Base-by-base conservation (phyloP, 2,888 invertebrate species). In the Ophion costatus region DNA sequence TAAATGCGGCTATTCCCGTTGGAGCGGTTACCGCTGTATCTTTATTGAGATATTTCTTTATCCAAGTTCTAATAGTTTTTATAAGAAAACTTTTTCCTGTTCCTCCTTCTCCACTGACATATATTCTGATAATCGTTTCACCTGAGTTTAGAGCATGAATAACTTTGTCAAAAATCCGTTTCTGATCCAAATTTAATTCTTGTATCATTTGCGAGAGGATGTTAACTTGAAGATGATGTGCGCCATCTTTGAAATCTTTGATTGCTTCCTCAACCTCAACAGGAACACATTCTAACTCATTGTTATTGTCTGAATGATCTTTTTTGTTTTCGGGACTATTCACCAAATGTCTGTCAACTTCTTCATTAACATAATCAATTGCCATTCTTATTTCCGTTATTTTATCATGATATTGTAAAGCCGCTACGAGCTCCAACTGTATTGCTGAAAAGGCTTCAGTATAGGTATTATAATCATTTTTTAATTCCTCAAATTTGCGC, bases 41-140 rank as follows among this genome's bases (percentile, higher is more conserved):
- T 87, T 90, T 90, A 9, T 83, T 56, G n/a, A 90, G 80, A 42
- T 75, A n/a, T 45, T 85, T 86, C 81, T 90, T 89, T 20, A 89
- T 87, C 89, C 89, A 91, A 24, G 80, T 71, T 86, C 88, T 87
- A 6, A 91, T 75, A 17, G 87, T 89, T 85, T 92, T 88, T 64
- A 91, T 92, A 69, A 91, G 80, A 87, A 80, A 91, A 85, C 90
- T 91, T 81, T 92, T 91, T 7, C 90, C 92, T 11, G 90, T 91
- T 22, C 90, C 91, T 64, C 90, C 90, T 57, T 86, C 88, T 14
- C 90, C 91, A 87, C 88, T 89, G 0, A 90, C 84, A 84, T 82
- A 90, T 20, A 86, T 67, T 67, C 88, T 63, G 17, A 88, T 66
- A 42, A 86, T 79, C 51, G 84, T 70, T 22, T 82, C 59, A 22